A percentile compares a stretch with the other conserved stretches of the same genome.
These are phyloP conservation scores for Tenodera sinensis DNA, from an alignment of 2,888 invertebrate species.

Conservation along the genomic window DNA sequence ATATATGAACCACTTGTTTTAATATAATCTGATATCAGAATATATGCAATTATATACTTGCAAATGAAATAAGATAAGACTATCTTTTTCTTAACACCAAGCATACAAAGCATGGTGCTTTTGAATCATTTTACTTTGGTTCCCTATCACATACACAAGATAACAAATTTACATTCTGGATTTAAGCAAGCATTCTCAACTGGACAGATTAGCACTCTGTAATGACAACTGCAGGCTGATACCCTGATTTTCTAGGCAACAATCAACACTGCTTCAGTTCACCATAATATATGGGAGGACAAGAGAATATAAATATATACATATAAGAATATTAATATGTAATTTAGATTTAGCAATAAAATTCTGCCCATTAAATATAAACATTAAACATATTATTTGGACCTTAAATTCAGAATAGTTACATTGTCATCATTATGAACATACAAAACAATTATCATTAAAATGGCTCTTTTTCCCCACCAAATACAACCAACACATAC, in stretches of 20 bases:
- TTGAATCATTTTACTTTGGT: not conserved
- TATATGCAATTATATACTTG: not conserved
- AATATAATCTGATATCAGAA: not conserved
- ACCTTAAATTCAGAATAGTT: not conserved
- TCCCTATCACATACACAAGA: not conserved
- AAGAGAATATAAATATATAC: not conserved
- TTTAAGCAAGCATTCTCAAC: not conserved
- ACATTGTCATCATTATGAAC: not conserved
- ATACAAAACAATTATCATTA: not conserved
- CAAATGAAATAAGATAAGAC: not conserved
- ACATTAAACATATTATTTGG: not conserved
- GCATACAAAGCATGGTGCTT: not conserved
- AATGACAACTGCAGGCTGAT: not conserved
- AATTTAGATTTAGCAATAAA: not conserved
- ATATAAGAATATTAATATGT: not conserved
- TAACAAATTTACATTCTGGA: not conserved
- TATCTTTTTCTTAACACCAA: not conserved
- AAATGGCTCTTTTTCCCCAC: not conserved
- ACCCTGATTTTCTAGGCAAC: not conserved
- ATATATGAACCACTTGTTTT: not conserved
- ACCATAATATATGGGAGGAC: not conserved
- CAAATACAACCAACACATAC: slow-evolving; percentile 18
- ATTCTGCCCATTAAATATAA: not conserved
- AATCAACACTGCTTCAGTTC: not conserved
- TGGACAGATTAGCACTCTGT: not conserved